Base-by-base conservation (phyloP, 2,113 vertebrate genomes). In the Pleuronectes platessa region DNA sequence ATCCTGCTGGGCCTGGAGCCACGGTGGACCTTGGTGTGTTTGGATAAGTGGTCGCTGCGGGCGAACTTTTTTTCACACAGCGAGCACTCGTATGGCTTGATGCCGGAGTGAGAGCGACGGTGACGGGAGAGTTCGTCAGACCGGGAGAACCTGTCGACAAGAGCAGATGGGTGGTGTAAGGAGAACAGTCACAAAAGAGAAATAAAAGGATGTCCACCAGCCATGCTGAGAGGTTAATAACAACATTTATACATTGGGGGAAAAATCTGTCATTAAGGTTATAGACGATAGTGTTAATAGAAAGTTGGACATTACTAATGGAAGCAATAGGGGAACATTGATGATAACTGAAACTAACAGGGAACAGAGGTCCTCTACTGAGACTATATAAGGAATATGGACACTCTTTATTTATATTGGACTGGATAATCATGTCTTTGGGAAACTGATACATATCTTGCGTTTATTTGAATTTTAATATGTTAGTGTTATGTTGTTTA, bases 81-180 rank as follows among this genome's bases (percentile, higher is more conserved):
- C 0, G 91, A 79, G 74, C 96, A 97, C 79, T 92, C 94, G 81
- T 96, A 96, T 0, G 96, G 96, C 80, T 96, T 97, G 76, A 97
- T 70, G 3, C 96, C 96, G 0, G 96, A 97, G 92, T 97, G 96
- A 61, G 96, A 97, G 72, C 95, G 95, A 17, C 94, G 94, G 90
- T 97, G 96, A 6, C 95, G 94, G 42, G 96, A 97, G 20, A 97
- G 93, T 76, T 97, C 96, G 1, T 97, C 96, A 0, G 95, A 97
- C 1, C 95, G 92, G 64, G 96, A 97, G 62, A 97, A 97, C 94
- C 96, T 96, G 91, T 35, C 0, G 65, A 75, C 14, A 58, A 75
- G 40, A 86, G 66, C 58, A 78, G 24, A 73, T 0, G n/a, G n/a
- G 10, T 0, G 18, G 17, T 0, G n/a, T 76, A 0, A 76, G 62